Base-by-base conservation (phyloP, 2,888 invertebrate species). In the Urechis unicinctus region DNA sequence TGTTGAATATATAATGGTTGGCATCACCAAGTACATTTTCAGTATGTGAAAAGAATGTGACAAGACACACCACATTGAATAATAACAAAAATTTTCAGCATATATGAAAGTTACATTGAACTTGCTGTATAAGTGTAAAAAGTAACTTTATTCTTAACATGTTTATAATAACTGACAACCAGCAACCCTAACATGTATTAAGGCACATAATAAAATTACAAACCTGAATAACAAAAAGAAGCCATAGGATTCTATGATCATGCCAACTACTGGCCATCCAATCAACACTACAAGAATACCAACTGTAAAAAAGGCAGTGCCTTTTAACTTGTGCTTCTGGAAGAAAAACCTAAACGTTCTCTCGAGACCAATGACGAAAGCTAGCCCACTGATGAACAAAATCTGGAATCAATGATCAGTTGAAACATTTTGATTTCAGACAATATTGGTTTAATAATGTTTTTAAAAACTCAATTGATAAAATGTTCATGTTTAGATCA, bases 341-440 rank as follows among this genome's bases (percentile, higher is more conserved):
- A 98, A 98, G 82, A 99, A 98, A 79, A 98, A 99, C 72, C 91
- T 85, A 71, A 96, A 87, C 5, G 97, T 97, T 73, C 96, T 81
- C 78, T 93, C 90, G 28, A 96, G 83, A 1, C 98, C 98, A 73
- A 97, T 97, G 13, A 97, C 92, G 79, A 96, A 94, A 21, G 89
- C 91, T 53, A 98, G 82, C 1, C 98, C 98, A 65, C 87, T 85
- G 67, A 98, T 88, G 80, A 99, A 99, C 29, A 99, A 82, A 62
- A 98, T 91, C 97, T 98, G 82, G 48, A 85, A 84, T 51, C 24
- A n/a, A 43, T n/a, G n/a, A n/a, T n/a, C n/a, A n/a, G 9, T 30
- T 9, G 31, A 6, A 29, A 29, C 26, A 28, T 45, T 52, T 13
- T 52, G 24, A 13, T 36, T 13, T 47, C 5, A 22, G 26, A 22